These are phyloP conservation scores for Thelaira solivaga DNA, from an alignment of 2,888 invertebrate species.

Conservation along the genomic window DNA sequence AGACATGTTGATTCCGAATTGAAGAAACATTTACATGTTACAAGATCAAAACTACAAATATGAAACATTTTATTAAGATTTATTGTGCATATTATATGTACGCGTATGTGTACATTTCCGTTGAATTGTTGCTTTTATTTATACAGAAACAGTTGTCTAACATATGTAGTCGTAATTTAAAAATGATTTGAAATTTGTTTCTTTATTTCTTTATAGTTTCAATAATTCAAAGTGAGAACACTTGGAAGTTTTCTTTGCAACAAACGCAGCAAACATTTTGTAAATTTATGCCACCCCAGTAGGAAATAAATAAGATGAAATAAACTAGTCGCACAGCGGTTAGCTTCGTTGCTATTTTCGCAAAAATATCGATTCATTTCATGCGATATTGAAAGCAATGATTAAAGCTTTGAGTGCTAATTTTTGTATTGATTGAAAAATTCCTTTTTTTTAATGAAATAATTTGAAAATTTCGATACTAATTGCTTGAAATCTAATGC, in stretches of 20 bases:
- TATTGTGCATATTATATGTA: not conserved
- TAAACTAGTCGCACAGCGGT: too few relatives aligned
- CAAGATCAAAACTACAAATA: not conserved
- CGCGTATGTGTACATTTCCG: conserved; percentile 42
- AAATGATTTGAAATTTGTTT: not conserved
- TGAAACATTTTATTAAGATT: not conserved
- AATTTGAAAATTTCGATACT: too few relatives aligned
- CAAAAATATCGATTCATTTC: too few relatives aligned
- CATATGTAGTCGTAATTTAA: not conserved
- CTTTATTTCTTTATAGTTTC: not conserved
- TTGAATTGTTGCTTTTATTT: not conserved
- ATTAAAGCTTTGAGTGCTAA: too few relatives aligned
- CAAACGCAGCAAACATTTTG: not conserved
- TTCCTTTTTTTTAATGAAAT: too few relatives aligned
- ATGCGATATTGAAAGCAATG: too few relatives aligned
- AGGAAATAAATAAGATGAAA: not conserved
- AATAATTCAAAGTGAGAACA: conserved; percentile 21
- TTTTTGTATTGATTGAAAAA: too few relatives aligned
- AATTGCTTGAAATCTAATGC: too few relatives aligned
- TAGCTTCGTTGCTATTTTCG: too few relatives aligned
- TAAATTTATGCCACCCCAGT: not conserved
- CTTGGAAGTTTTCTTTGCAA: conserved; percentile 53
- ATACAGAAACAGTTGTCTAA: not conserved
- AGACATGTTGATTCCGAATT: not conserved
- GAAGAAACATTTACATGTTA: not conserved